These are phyloP conservation scores for Megathymus violae DNA, from an alignment of 1,140 invertebrate species.

Conservation along the genomic window DNA sequence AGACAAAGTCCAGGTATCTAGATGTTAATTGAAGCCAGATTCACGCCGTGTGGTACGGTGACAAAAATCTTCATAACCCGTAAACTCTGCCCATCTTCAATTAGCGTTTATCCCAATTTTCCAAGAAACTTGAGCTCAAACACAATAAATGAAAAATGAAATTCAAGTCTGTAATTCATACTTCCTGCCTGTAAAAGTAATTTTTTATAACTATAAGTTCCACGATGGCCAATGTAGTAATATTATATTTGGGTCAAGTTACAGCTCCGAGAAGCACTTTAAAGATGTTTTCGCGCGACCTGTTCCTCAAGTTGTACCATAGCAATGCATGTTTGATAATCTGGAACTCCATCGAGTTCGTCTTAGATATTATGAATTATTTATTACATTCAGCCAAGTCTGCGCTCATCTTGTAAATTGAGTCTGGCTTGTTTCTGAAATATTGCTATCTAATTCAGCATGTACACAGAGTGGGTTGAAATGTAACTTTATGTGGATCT, in stretches of 20 bases:
- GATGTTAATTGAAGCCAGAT: no score
- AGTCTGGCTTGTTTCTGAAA: constrained; percentile 18
- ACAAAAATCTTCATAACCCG: no score
- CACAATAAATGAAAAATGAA: no score
- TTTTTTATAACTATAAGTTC: no score
- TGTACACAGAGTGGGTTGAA: background rate
- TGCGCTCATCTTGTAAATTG: constrained; percentile 26
- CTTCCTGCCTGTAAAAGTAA: background rate
- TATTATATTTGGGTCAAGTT: constrained; percentile 3
- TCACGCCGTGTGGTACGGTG: no score
- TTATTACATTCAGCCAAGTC: constrained; percentile 7
- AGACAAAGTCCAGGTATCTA: no score
- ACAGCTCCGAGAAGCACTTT: background rate
- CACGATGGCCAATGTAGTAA: background rate
- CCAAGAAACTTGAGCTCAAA: no score
- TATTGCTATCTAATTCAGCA: background rate
- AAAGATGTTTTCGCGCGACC: constrained; percentile 2
- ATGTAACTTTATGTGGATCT: no score
- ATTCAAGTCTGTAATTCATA: no score
- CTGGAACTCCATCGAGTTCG: constrained; percentile 8
- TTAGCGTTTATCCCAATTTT: no score
- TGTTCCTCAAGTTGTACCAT: background rate
- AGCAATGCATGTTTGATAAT: constrained; percentile 27
- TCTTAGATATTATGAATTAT: constrained; percentile 29
- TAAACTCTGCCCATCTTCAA: no score